A percentile compares a stretch with the other conserved stretches of the same genome.
These are phyloP conservation scores for Orientallactaga sibirica DNA, from an alignment of 2,797 vertebrate genomes.

Conservation along the genomic window DNA sequence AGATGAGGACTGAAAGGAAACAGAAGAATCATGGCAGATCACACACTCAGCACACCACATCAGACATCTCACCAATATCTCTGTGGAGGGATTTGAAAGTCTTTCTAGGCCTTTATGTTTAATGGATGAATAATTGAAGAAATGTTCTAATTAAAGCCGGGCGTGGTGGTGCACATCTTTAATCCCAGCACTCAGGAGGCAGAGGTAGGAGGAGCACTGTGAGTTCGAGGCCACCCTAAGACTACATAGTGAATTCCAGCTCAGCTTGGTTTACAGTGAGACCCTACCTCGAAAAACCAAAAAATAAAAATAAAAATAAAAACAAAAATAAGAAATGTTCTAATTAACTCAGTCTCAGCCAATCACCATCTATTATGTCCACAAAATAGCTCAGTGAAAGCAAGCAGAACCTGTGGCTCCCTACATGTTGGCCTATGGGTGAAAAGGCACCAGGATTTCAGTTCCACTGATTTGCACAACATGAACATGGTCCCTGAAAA, in stretches of 20 bases:
- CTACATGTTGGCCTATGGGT: not conserved
- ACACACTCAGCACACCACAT: not conserved
- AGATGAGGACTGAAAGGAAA: not conserved
- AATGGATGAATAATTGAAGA: not conserved
- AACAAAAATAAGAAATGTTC: not conserved
- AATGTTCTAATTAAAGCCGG: not conserved
- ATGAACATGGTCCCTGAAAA: not conserved
- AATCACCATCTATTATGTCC: constrained; percentile 1
- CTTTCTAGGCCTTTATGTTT: not conserved
- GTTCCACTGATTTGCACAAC: not conserved
- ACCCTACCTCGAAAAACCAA: too few relatives aligned
- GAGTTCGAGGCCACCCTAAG: too few relatives aligned
- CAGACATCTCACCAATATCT: not conserved
- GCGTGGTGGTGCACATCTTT: too few relatives aligned
- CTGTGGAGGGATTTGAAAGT: not conserved
- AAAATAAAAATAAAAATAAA: too few relatives aligned
- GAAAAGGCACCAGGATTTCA: not conserved
- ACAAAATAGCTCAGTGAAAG: constrained; percentile 44
- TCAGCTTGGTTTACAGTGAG: too few relatives aligned
- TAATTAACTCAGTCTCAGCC: constrained; percentile 2
- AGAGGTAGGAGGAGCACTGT: too few relatives aligned
- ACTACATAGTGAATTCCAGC: too few relatives aligned
- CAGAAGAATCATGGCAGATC: not conserved
- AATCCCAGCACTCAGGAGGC: too few relatives aligned
- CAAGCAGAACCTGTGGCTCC: constrained; percentile 21